Percentiles rank a stretch among this genome's conserved stretches.
Evolutionary conservation across 2,888 invertebrate species (phyloP).

Genomic region (Dilophus febrilis): DNA sequence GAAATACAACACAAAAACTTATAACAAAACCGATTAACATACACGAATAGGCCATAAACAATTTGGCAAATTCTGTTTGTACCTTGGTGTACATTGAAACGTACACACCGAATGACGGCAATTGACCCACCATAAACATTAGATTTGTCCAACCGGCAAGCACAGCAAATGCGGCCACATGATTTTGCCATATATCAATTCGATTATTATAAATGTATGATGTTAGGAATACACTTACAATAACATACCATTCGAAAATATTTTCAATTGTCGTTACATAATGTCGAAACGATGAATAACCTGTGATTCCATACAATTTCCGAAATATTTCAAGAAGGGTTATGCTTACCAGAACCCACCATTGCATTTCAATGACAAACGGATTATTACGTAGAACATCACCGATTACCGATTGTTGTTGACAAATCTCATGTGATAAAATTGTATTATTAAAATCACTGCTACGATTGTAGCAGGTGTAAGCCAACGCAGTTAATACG

Average conservation of each 20-base stretch:
- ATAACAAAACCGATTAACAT: slow-evolving; percentile 72
- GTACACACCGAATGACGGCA: slow-evolving; percentile 76
- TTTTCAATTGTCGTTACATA: slow-evolving; percentile 73
- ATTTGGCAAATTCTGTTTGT: slow-evolving; percentile 69
- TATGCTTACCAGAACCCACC: slow-evolving; percentile 64
- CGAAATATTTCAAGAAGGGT: slow-evolving; percentile 64
- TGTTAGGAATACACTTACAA: slow-evolving; percentile 65
- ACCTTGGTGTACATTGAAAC: slow-evolving; percentile 83
- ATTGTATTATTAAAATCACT: slow-evolving; percentile 56
- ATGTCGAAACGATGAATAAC: slow-evolving; percentile 60
- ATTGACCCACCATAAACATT: slow-evolving; percentile 77
- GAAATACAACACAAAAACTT: slow-evolving; percentile 77
- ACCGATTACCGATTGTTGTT: slow-evolving; percentile 60
- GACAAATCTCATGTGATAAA: slow-evolving; percentile 56
- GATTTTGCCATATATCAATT: slow-evolving; percentile 71
- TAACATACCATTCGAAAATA: slow-evolving; percentile 75
- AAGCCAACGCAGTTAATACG: slow-evolving; percentile 64
- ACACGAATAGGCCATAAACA: slow-evolving; percentile 70
- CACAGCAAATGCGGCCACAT: slow-evolving; percentile 72
- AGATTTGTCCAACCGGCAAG: slow-evolving; percentile 75
- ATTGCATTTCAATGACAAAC: slow-evolving; percentile 61
- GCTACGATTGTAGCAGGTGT: slow-evolving; percentile 70
- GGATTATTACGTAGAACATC: slow-evolving; percentile 59
- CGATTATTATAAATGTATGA: slow-evolving; percentile 64
- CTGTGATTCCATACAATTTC: slow-evolving; percentile 65